phyloP scores from a whole-genome alignment of 2,888 invertebrate genomes.

The Portevinia maculata region DNA sequence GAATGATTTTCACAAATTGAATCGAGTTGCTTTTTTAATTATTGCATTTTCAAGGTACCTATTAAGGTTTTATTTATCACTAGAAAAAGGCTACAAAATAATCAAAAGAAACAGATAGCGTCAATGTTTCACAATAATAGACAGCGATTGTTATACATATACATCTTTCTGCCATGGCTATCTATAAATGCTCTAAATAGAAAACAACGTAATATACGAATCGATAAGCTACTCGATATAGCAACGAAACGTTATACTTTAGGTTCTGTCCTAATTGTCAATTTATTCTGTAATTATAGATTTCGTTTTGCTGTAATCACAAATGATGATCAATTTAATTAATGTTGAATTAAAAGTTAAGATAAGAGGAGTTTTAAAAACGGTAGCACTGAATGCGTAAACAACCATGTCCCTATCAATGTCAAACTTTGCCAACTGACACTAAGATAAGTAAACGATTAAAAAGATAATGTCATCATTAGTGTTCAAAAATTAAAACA shows the following conservation, averaged over 20 bases:
- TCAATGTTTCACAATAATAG: background rate
- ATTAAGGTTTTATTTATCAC: too few species aligned
- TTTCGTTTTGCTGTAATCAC: conserved; percentile 31
- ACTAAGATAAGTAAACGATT: background rate
- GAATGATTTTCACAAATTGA: too few species aligned
- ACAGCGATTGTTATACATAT: background rate
- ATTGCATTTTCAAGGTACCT: too few species aligned
- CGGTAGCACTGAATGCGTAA: conserved; percentile 21
- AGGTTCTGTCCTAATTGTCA: conserved; percentile 57
- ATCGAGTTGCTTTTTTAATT: too few species aligned
- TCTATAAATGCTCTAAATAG: conserved; percentile 1
- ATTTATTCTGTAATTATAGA: conserved; percentile 60
- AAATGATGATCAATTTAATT: conserved; percentile 49
- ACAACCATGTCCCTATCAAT: background rate
- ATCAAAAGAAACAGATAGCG: background rate
- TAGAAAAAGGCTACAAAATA: too few species aligned
- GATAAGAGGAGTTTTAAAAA: conserved; percentile 1
- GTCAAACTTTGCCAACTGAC: background rate
- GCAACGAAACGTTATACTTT: background rate
- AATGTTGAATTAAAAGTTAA: conserved; percentile 45
- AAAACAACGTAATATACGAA: conserved; percentile 1
- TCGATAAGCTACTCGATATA: conserved; percentile 8
- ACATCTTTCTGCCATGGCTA: too few species aligned
- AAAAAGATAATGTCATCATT: background rate
- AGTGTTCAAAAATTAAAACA: background rate